Evolutionary conservation across 2,113 vertebrate species (phyloP), one percentile per base, ranked within the genome.

Genomic region (Promerops cafer): DNA sequence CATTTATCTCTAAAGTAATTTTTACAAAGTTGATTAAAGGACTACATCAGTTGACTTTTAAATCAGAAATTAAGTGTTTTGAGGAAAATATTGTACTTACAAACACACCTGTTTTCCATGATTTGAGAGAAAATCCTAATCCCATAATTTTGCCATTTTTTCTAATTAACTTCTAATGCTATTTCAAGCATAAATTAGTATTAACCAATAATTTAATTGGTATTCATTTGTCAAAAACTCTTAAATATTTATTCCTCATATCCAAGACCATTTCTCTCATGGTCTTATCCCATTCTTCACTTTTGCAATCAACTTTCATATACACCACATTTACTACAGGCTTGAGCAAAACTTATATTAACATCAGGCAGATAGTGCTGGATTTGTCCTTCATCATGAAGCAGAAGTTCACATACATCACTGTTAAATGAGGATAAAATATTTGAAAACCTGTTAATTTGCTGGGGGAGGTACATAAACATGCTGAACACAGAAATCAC

Each of bases 371-470:
- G 47, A 30, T 78, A 30, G 23, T 63, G 19, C 54, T 91, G 39
- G 23, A 33, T 86, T 93, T 16, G 2, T 60, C 49, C 42, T 74
- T 65, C 28, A 27, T 68, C 0, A 0, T 57, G 60, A 39, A 86
- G 44, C 56, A 68, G 68, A 80, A 80, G 40, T 54, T 74, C 45
- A 37, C 24, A 45, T n/a, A 11, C 39, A 20, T 74, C 45, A 15
- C 70, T 87, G 56, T 70, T 77, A 94, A 83, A 83, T 56, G 86
- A 91, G 45, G 42, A 35, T 56, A 65, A 94, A 80, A 75, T 85
- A 88, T 80, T 69, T 90, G 72, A 96, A 95, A 95, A 88, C 35
- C 47, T 83, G 42, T 80, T 88, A 91, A 81, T 89, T 89, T 83
- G 20, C 24, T 86, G 71, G 16, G 23, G 42, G 54, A 93, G 27